Base-by-base conservation (phyloP, 2,113 vertebrate genomes). In the Vombatus ursinus region DNA sequence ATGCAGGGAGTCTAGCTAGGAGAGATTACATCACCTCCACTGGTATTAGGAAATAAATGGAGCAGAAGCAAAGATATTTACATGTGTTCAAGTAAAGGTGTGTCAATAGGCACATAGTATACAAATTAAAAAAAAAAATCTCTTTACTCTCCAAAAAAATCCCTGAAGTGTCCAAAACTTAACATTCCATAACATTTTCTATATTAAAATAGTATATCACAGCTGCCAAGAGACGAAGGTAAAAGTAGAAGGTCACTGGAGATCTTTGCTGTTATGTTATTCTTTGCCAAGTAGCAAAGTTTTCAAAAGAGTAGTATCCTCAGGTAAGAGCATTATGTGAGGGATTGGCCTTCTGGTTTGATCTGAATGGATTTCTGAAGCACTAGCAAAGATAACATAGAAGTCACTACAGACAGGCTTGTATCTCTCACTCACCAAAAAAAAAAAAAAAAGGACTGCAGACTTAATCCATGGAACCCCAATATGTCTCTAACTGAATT, bases 121-220 rank as follows among this genome's bases (percentile, higher is more conserved):
- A 97, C 95, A 98, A 98, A 98, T 84, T 96, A 98, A 98, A 97
- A 97, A 48, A 24, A 97, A 48, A 95, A 92, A n/a, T n/a, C n/a
- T n/a, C n/a, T n/a, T 94, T 98, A 91, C 61, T 96, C 93, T 97
- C 91, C 97, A 97, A 95, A 92, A 93, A 97, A 97, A 96, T 95
- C 96, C 94, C 97, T 97, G 96, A 97, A 98, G 94, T 96, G 52
- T 98, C 97, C 96, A 97, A 96, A 98, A 98, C 68, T 68, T 91
- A 96, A 96, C 48, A 96, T 90, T 97, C 97, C 95, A 14, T 97
- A 96, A 96, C 90, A 93, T 31, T 94, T 97, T 92, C 96, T 97
- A 96, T 98, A 98, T 98, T 98, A 98, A 98, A 98, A 98, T 95
- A 98, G 95, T 98, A 97, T 93, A 97, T 98, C 98, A 98, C 93